phyloP scores from a whole-genome alignment of 2,797 vertebrate species.

The Selene dorsalis region DNA sequence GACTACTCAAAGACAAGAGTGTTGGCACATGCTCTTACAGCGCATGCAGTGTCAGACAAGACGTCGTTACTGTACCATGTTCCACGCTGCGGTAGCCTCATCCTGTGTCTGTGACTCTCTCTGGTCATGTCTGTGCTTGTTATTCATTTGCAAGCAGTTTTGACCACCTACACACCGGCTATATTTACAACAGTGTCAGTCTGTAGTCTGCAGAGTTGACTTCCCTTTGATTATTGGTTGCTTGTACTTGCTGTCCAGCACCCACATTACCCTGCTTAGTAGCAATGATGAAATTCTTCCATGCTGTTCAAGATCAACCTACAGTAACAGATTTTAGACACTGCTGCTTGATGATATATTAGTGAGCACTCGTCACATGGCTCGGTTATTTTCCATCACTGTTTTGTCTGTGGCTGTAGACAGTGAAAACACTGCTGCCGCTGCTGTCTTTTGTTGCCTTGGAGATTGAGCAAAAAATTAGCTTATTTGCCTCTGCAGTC shows the following conservation, averaged over 20 bases:
- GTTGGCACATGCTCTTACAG: slow-evolving; percentile 28
- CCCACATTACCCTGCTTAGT: slow-evolving; percentile 48
- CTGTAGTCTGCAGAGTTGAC: slow-evolving; percentile 68
- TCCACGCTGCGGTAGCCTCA: slow-evolving; percentile 38
- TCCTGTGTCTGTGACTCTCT: slow-evolving; percentile 51
- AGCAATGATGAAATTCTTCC: slow-evolving; percentile 51
- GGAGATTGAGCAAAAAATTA: slow-evolving; percentile 63
- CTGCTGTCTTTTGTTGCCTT: slow-evolving; percentile 64
- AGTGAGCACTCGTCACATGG: slow-evolving; percentile 14
- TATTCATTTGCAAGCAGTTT: slow-evolving; percentile 76
- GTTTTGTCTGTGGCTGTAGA: slow-evolving; percentile 24
- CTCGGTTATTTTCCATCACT: slow-evolving; percentile 23
- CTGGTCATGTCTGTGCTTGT: slow-evolving; percentile 68
- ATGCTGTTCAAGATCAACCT: slow-evolving; percentile 28
- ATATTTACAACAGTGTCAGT: slow-evolving; percentile 76
- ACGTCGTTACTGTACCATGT: slow-evolving; percentile 43
- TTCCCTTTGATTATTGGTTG: slow-evolving; percentile 71
- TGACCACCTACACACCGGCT: slow-evolving; percentile 77
- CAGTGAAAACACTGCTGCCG: slow-evolving; percentile 19
- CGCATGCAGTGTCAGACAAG: slow-evolving; percentile 30
- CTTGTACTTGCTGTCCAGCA: slow-evolving; percentile 61
- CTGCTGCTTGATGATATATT: slow-evolving; percentile 40
- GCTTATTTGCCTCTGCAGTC: slow-evolving; percentile 37
- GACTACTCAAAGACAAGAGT: slow-evolving; percentile 36
- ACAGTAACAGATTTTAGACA: slow-evolving; percentile 23